Percentiles rank a stretch among this genome's conserved stretches.
These are phyloP conservation scores for Rhagonycha lutea DNA, from an alignment of 2,888 invertebrate genomes.

Conservation along the genomic window DNA sequence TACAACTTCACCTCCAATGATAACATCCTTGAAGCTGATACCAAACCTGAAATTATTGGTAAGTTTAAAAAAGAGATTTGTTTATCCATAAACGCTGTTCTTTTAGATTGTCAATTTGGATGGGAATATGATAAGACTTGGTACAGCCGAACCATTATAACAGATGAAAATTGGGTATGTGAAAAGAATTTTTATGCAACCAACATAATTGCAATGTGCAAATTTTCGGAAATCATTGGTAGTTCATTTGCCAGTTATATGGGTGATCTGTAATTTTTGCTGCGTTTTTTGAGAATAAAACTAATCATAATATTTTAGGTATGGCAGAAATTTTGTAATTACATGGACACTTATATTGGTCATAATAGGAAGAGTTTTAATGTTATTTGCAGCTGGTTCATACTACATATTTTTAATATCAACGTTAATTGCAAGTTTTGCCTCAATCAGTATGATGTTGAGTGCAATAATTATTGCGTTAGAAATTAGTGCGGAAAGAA, in stretches of 20 bases:
- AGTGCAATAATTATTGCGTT: slow-evolving; percentile 59
- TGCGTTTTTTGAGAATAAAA: neutral
- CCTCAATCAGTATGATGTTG: slow-evolving; percentile 56
- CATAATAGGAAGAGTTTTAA: slow-evolving; percentile 58
- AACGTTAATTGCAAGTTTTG: slow-evolving; percentile 54
- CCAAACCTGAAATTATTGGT: slow-evolving; percentile 1
- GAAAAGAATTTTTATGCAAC: slow-evolving; percentile 59
- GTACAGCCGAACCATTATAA: slow-evolving; percentile 58
- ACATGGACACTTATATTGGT: neutral
- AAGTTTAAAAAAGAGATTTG: neutral
- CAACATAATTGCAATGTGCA: slow-evolving; percentile 59
- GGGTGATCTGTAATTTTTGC: slow-evolving; percentile 59
- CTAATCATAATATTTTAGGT: neutral
- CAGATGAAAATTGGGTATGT: slow-evolving; percentile 63
- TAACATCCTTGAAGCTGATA: too few relatives aligned
- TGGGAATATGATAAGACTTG: slow-evolving; percentile 62
- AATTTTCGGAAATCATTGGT: slow-evolving; percentile 61
- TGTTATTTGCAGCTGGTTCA: slow-evolving; percentile 55
- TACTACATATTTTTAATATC: slow-evolving; percentile 55
- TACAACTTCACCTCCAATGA: slow-evolving; percentile 48
- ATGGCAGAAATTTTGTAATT: neutral
- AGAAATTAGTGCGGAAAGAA: slow-evolving; percentile 59
- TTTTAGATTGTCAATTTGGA: slow-evolving; percentile 58
- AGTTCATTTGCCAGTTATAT: slow-evolving; percentile 62
- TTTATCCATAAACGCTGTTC: neutral